Base-by-base conservation (phyloP, 1,140 invertebrate species). In the Camponotus floridanus region DNA sequence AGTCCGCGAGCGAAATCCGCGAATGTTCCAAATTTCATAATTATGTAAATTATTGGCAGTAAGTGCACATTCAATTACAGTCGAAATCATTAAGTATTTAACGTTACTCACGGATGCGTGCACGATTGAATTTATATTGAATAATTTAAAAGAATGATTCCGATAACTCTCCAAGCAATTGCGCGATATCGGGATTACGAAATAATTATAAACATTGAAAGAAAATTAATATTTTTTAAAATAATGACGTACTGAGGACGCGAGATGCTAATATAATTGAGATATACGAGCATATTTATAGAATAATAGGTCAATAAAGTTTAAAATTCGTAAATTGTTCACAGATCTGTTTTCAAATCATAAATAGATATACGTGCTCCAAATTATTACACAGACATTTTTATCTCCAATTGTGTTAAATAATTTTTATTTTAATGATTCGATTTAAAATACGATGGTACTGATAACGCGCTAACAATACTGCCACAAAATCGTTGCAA, bases 21-120 rank as follows among this genome's bases (percentile, higher is more conserved):
- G 26, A 83, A 74, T 74, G 55, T 45, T 73, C 42, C 36, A 83
- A 83, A 55, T 83, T 83, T n/a, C 55, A 61, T 74, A 83, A 83
- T 83, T 74, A 83, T 42, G 79, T 73, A 74, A 83, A 83, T 83
- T 61, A 83, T 83, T 83, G 39, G 55, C 79, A 74, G 73, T 65
- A 55, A 73, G 13, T 74, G 51, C 45, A 45, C 45, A 74, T 83
- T 83, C 68, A 74, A 83, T 81, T 81, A 73, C 51, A 59, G 57
- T 45, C 55, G 55, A 13, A 9, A 21, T 26, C 79, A 73, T 83
- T 83, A 73, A 83, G 79, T 74, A 83, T 83, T 83, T 62, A 83
- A 74, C 48, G 11, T 48, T 48, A 55, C 31, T 79, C 76, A 31
- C 45, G 33, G 33, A 39, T 31, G 62, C 42, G 42, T 65, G 67